phyloP scores from a whole-genome alignment of 2,888 invertebrate species.

The Ecliptopera silaceata region DNA sequence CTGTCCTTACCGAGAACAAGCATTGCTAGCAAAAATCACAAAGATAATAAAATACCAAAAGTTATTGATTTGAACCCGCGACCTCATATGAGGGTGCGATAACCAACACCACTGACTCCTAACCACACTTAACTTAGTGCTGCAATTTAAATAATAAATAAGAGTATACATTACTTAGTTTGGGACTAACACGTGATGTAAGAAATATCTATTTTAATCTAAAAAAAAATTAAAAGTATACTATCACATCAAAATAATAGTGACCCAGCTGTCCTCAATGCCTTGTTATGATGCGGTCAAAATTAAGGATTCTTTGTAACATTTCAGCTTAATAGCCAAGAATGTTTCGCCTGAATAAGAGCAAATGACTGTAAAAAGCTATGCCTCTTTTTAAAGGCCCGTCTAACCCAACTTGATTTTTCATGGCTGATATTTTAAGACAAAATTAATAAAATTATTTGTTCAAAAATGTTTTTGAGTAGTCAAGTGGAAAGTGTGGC shows the following conservation, averaged over 20 bases:
- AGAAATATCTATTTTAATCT: too few relatives aligned
- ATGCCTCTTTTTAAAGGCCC: constrained; percentile 15
- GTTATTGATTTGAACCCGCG: too few relatives aligned
- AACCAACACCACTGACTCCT: too few relatives aligned
- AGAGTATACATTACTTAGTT: too few relatives aligned
- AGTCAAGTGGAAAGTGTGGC: not conserved
- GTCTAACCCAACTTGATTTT: constrained; percentile 4
- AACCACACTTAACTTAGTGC: too few relatives aligned
- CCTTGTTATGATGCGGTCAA: constrained; percentile 16
- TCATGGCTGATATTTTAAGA: constrained; percentile 4
- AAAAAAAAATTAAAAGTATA: too few relatives aligned
- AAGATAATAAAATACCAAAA: too few relatives aligned
- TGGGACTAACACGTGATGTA: too few relatives aligned
- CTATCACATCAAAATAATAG: not conserved
- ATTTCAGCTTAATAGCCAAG: constrained; percentile 22
- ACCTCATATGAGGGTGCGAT: too few relatives aligned
- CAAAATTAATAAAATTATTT: not conserved
- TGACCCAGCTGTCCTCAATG: not conserved
- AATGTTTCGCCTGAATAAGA: constrained; percentile 18
- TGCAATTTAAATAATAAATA: too few relatives aligned
- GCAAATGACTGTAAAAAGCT: constrained; percentile 18
- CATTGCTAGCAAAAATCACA: too few relatives aligned
- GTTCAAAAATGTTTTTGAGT: not conserved
- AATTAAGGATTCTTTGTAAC: constrained; percentile 22
- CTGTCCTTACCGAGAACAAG: too few relatives aligned